These are phyloP conservation scores for Coracias cyanogaster DNA, from an alignment of 2,797 vertebrate species.

Conservation along the genomic window DNA sequence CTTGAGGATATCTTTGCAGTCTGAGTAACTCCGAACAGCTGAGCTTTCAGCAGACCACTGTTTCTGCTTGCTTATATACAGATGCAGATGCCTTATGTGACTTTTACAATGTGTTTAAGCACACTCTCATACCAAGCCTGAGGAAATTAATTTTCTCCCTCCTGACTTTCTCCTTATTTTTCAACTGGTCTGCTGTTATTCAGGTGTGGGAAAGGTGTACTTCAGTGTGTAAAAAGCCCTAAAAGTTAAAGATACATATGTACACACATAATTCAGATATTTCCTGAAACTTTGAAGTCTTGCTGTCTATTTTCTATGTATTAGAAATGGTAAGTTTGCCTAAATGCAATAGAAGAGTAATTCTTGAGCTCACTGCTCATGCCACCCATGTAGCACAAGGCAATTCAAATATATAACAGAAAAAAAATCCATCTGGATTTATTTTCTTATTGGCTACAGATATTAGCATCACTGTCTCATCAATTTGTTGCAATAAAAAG, in stretches of 20 bases:
- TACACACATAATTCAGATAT: background rate
- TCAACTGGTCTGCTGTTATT: background rate
- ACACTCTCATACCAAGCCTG: background rate
- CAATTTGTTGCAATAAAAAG: background rate
- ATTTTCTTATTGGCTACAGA: background rate
- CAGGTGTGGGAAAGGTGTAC: background rate
- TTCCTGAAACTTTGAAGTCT: background rate
- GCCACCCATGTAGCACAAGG: background rate
- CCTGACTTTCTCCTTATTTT: background rate
- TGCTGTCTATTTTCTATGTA: background rate
- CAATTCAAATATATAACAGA: background rate
- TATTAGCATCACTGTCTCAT: background rate
- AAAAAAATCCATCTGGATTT: rapidly evolving
- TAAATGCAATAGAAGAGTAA: background rate
- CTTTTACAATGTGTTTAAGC: background rate
- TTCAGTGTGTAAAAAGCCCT: background rate
- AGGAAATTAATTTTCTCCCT: background rate
- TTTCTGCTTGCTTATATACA: background rate
- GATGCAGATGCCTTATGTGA: background rate
- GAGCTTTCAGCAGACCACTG: background rate
- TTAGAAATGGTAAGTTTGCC: background rate
- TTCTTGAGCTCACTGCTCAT: background rate
- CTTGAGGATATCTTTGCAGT: background rate
- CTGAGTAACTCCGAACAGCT: background rate
- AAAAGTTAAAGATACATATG: background rate